These are phyloP conservation scores for Astropecten irregularis DNA, from an alignment of 53 echinoderm and acorn worm genomes.

Conservation along the genomic window DNA sequence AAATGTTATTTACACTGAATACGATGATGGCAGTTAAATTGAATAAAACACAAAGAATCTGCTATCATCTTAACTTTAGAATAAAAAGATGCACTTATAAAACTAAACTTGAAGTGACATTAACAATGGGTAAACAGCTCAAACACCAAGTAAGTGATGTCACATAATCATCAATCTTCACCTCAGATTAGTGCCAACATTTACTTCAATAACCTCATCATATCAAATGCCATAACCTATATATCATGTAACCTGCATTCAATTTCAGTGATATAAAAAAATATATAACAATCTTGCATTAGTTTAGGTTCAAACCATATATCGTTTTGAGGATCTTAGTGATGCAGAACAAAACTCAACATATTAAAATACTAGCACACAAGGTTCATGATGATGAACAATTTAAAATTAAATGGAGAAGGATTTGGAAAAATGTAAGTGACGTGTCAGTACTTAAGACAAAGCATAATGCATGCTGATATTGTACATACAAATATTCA, in stretches of 20 bases:
- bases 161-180: neutral
- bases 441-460: no score
- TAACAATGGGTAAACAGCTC: neutral
- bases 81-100: neutral
- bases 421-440: no score
- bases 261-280: neutral
- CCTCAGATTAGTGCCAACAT: neutral
- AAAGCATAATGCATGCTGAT: no score
- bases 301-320: neutral
- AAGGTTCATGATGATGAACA: neutral
- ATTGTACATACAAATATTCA: no score
- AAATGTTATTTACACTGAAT: constrained; percentile 46
- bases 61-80: constrained; percentile 7
- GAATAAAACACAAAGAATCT: neutral
- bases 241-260: neutral
- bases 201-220: no score
- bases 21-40: constrained; percentile 8
- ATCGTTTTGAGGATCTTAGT: neutral
- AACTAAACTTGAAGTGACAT: constrained; percentile 2
- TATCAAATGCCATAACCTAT: neutral
- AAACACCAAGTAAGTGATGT: neutral
- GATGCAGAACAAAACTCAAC: neutral
- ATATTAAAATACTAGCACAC: neutral
- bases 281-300: constrained; percentile 1
- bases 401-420: no score